These are phyloP conservation scores for Sebastes fasciatus DNA, from an alignment of 2,113 vertebrate genomes.

Conservation along the genomic window DNA sequence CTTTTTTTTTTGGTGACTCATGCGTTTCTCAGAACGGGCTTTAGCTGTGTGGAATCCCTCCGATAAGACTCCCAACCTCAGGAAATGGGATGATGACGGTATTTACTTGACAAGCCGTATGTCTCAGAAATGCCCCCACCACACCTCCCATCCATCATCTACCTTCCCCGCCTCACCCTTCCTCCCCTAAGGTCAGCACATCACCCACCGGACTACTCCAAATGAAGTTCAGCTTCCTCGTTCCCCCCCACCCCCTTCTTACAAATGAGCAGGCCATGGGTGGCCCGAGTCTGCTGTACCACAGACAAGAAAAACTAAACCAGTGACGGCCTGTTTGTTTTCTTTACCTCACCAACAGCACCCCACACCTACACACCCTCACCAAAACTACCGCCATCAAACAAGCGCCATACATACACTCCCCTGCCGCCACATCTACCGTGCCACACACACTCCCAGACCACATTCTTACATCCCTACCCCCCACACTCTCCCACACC, in stretches of 20 bases:
- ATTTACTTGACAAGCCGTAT: conserved; percentile 26
- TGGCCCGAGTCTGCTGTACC: conserved; percentile 72
- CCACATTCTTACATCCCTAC: conserved; percentile 78
- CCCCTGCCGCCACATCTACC: conserved; percentile 70
- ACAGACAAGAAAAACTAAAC: conserved; percentile 74
- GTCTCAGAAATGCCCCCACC: conserved; percentile 8
- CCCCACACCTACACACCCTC: conserved; percentile 71
- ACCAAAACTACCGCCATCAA: conserved; percentile 76
- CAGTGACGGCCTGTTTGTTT: conserved; percentile 77
- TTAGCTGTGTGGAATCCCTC: conserved; percentile 30
- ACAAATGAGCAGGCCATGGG: conserved; percentile 68
- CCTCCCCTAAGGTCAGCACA: conserved; percentile 35
- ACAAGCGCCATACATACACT: conserved; percentile 70
- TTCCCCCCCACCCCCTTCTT: conserved; percentile 3
- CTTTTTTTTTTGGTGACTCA: conserved; percentile 68
- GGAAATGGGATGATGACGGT: conserved; percentile 40
- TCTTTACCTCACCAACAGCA: conserved; percentile 73
- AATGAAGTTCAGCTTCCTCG: conserved; percentile 19
- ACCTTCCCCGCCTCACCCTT: conserved; percentile 8
- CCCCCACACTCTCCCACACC: conserved; percentile 78
- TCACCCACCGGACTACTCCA: conserved; percentile 15
- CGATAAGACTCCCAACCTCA: conserved; percentile 55
- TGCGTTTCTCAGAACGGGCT: conserved; percentile 68
- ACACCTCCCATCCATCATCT: background rate
- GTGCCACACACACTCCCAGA: conserved; percentile 79